A percentile compares a stretch with the other conserved stretches of the same genome.
Evolutionary conservation across 2,113 vertebrate genomes (phyloP).

Genomic region (Nanorana parkeri): DNA sequence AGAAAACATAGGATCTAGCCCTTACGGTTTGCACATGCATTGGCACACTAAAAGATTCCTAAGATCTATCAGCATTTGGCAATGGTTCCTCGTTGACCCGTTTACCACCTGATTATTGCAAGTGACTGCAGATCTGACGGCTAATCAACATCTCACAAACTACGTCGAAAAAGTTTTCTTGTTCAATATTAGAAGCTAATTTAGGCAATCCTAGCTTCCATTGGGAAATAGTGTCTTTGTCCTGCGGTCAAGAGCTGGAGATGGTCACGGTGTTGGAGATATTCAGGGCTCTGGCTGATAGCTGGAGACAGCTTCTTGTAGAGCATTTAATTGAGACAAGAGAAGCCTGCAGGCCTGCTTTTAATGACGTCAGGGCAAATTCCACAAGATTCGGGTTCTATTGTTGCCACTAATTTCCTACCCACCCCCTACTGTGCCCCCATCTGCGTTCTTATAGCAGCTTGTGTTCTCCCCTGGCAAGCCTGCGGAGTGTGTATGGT

Average conservation of each 20-base stretch:
- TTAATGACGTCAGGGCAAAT: conserved; percentile 50
- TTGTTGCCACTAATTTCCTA: conserved; percentile 31
- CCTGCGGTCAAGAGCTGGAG: background rate
- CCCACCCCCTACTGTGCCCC: conserved; percentile 6
- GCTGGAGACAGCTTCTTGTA: conserved; percentile 35
- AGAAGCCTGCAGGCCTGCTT: conserved; percentile 8
- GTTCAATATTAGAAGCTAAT: no score
- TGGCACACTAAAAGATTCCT: no score
- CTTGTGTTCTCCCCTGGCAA: conserved; percentile 6
- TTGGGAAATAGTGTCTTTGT: no score
- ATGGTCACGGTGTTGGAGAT: conserved; percentile 16
- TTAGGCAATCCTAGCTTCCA: no score
- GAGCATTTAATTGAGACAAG: conserved; percentile 32
- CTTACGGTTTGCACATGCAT: no score
- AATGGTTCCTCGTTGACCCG: no score
- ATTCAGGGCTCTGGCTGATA: conserved; percentile 9
- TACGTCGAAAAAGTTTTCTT: no score
- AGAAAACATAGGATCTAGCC: no score
- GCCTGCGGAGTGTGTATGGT: conserved; percentile 9
- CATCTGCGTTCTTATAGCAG: conserved; percentile 21
- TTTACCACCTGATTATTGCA: no score
- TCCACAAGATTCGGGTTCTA: conserved; percentile 24
- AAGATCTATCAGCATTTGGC: no score
- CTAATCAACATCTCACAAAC: no score
- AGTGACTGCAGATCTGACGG: no score